Evolutionary conservation across 1,140 invertebrate genomes (phyloP).

Genomic region (Drosophila teissieri): DNA sequence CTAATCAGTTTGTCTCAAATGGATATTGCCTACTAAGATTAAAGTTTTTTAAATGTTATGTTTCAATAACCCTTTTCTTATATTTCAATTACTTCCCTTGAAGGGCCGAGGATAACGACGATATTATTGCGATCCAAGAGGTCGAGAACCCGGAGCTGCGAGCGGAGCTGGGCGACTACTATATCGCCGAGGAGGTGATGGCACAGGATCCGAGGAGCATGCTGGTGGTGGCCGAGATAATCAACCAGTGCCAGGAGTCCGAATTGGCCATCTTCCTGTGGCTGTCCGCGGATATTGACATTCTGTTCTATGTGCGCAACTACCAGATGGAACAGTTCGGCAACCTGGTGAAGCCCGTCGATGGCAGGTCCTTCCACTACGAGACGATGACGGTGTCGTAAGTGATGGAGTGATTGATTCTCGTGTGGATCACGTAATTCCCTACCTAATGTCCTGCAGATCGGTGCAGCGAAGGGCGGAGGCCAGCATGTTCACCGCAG

Average conservation of each 20-base stretch:
- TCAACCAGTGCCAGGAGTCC: conserved; percentile 22
- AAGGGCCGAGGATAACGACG: conserved; percentile 76
- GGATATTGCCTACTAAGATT: no score
- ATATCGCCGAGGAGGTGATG: conserved; percentile 72
- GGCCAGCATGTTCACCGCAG: conserved; percentile 42
- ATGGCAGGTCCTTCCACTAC: not conserved
- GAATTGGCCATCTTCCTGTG: conserved; percentile 59
- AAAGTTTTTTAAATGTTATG: no score
- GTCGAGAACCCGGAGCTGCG: conserved; percentile 57
- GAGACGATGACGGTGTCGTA: conserved; percentile 42
- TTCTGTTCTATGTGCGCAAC: conserved; percentile 40
- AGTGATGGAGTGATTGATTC: conserved; percentile 17
- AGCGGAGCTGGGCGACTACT: conserved; percentile 60
- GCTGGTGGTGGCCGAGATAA: conserved; percentile 58
- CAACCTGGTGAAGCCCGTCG: conserved; percentile 51
- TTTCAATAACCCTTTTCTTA: not conserved
- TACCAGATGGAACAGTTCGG: conserved; percentile 62
- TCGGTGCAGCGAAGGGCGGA: conserved; percentile 34
- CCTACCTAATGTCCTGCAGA: conserved; percentile 6
- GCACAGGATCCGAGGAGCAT: conserved; percentile 25
- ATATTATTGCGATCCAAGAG: conserved; percentile 64
- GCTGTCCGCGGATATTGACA: conserved; percentile 59
- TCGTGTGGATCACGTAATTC: no score
- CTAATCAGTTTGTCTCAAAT: no score
- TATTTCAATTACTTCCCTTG: not conserved